phyloP scores from a whole-genome alignment of 2,113 vertebrate species.

The Geothlypis trichas region DNA sequence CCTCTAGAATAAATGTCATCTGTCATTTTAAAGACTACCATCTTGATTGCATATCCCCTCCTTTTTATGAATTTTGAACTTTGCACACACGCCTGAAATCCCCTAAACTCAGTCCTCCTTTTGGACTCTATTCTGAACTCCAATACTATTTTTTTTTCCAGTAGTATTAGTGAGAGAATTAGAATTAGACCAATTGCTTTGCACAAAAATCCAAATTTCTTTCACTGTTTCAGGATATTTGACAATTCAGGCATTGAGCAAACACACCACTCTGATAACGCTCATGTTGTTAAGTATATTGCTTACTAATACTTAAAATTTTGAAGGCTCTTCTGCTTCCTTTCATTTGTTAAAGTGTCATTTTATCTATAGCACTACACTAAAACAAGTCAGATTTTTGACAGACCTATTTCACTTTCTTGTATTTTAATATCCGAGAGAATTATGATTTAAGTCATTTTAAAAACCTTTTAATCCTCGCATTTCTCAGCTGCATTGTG shows the following conservation, averaged over 20 bases:
- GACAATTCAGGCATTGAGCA: background rate
- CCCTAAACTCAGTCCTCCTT: background rate
- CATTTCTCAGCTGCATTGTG: background rate
- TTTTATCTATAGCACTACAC: background rate
- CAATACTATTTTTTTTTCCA: background rate
- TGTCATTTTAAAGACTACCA: background rate
- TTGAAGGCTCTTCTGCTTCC: background rate
- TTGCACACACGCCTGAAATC: background rate
- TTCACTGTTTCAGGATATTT: background rate
- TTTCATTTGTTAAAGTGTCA: background rate
- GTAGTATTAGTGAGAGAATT: background rate
- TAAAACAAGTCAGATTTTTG: background rate
- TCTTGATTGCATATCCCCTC: background rate
- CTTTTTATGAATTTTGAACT: background rate
- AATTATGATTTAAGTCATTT: background rate
- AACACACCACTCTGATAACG: background rate
- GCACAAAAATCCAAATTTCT: background rate
- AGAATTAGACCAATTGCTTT: background rate
- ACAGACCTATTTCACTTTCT: background rate
- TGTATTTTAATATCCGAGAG: background rate
- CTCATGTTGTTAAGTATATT: background rate
- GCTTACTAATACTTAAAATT: background rate
- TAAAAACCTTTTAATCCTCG: background rate
- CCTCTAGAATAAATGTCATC: background rate
- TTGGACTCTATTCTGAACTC: background rate